phyloP scores from a whole-genome alignment of 1,140 invertebrate genomes.

The Hypothenemus hampei region DNA sequence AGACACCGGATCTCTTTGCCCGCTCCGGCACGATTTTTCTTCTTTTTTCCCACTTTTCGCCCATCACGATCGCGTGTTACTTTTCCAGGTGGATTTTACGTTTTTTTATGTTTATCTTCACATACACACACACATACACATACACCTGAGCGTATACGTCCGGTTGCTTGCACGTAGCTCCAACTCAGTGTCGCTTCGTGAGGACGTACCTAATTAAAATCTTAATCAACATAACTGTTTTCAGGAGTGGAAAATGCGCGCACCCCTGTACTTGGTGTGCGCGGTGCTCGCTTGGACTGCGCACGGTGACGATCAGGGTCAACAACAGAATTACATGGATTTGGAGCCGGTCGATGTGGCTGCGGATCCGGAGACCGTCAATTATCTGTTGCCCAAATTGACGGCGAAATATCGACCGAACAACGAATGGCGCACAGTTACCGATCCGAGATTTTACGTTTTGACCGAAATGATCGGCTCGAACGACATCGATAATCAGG shows the following conservation, averaged over 20 bases:
- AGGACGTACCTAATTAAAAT: too few relatives aligned
- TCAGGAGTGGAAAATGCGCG: slow-evolving; percentile 38
- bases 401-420: slow-evolving; percentile 42
- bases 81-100: too few relatives aligned
- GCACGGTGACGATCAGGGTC: slow-evolving; percentile 35
- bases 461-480: slow-evolving; percentile 42
- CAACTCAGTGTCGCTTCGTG: too few relatives aligned
- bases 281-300: slow-evolving; percentile 35
- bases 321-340: slow-evolving; percentile 29
- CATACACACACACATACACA: too few relatives aligned
- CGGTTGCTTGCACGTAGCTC: too few relatives aligned
- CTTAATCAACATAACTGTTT: too few relatives aligned
- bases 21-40: too few relatives aligned
- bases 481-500: slow-evolving; percentile 34
- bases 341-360: slow-evolving; percentile 36
- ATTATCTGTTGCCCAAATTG: slow-evolving; percentile 43
- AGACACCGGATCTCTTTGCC: too few relatives aligned
- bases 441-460: slow-evolving; percentile 40
- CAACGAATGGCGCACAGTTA: slow-evolving; percentile 37
- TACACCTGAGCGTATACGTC: too few relatives aligned
- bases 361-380: slow-evolving; percentile 41
- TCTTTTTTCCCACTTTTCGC: too few relatives aligned
- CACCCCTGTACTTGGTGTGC: slow-evolving; percentile 40
- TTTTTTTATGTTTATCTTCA: too few relatives aligned
- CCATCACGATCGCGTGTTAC: too few relatives aligned